These are phyloP conservation scores for Heterodera schachtii DNA, from an alignment of 1,140 invertebrate species.

Conservation along the genomic window DNA sequence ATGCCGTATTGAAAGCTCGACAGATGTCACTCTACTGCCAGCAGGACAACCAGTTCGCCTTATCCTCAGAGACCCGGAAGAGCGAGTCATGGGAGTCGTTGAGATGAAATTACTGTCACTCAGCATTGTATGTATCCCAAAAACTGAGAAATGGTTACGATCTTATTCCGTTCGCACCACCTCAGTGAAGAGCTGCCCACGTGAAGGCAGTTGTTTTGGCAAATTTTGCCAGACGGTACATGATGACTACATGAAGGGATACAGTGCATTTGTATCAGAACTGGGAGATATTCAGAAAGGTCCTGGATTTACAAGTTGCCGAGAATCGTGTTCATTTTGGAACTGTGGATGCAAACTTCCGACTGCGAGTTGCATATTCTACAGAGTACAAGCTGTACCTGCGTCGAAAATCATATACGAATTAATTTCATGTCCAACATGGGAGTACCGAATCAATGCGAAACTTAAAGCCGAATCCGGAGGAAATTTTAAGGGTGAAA, in stretches of 20 bases:
- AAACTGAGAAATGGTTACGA: background rate
- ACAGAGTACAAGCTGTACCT: background rate
- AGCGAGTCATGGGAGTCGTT: constrained; percentile 2
- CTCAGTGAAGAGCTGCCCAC: background rate
- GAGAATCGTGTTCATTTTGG: constrained; percentile 4
- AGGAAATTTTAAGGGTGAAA: background rate
- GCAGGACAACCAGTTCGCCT: background rate
- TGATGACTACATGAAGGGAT: background rate
- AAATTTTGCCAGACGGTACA: background rate
- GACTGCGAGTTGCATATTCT: background rate
- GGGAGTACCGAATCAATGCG: background rate
- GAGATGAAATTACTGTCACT: background rate
- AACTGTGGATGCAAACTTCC: background rate
- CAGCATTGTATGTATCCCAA: constrained; percentile 2
- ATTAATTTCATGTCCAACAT: background rate
- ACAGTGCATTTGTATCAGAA: background rate
- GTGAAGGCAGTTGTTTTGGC: background rate
- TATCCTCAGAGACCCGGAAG: background rate
- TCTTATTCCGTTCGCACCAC: background rate
- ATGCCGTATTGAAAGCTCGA: background rate
- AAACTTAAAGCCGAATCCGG: background rate
- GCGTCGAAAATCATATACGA: background rate
- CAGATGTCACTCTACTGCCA: background rate
- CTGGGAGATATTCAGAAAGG: background rate
- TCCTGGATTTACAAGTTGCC: background rate